Base-by-base conservation (phyloP, 2,113 vertebrate species). In the Embiotoca jacksoni region DNA sequence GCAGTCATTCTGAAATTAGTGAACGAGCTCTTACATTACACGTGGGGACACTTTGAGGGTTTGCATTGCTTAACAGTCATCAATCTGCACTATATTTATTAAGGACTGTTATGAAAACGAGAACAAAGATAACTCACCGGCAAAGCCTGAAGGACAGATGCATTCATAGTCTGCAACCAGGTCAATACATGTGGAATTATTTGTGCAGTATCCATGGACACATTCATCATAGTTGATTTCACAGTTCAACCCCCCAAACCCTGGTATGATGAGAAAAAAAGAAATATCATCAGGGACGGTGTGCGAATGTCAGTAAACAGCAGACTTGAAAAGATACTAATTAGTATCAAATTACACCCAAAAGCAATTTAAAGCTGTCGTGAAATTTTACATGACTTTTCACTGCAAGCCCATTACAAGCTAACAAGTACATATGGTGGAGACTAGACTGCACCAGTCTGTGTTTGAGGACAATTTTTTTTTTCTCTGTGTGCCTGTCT, bases 181-280 rank as follows among this genome's bases (percentile, higher is more conserved):
- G 74, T 95, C 94, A 91, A 94, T 91, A 80, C 92, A 95, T 37
- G 91, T 94, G 71, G 93, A 95, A 90, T 95, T 95, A 78, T 86
- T 95, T 89, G 91, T 82, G 85, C 91, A 95, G 88, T 95, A 94
- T 79, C 84, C 89, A 1, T 86, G 89, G 78, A 32, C 82, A 60
- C 94, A 95, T 84, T 95, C 95, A 93, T 95, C 89, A 93, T 94
- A 80, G 87, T 88, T 92, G 84, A 93, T 94, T 93, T 96, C 94
- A 94, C 91, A 95, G 85, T 91, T 93, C 78, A 90, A 63, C 52
- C 93, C 92, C 78, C 82, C 85, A 85, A 93, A 95, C 78, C 90
- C 92, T 95, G 85, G 36, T 50, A 61, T 74, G 55, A 39, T 5
- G 69, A 69, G 5, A 83, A 37, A 79, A 16, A 73, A 1, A 83